Evolutionary conservation across 2,113 vertebrate genomes (phyloP).

Genomic region (Pleuronectes platessa): DNA sequence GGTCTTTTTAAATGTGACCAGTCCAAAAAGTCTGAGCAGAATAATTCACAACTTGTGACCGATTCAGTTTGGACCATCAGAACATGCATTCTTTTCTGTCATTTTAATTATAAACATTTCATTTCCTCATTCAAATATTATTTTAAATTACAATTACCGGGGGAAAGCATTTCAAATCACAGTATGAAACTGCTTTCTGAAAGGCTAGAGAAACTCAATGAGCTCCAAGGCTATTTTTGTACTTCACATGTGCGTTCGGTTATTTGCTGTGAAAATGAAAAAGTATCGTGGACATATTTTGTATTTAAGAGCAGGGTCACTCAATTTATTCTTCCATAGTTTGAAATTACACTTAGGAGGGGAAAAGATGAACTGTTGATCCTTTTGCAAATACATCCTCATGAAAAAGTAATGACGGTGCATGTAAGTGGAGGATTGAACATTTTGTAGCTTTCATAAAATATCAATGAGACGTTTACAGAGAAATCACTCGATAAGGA

Average conservation of each 20-base stretch:
- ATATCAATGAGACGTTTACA: background rate
- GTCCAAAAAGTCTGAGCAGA: too few species aligned
- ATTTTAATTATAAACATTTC: too few species aligned
- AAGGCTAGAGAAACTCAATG: slow-evolving; percentile 20
- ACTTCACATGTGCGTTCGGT: background rate
- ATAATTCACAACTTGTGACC: too few species aligned
- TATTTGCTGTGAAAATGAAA: slow-evolving; percentile 24
- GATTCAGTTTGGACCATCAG: too few species aligned
- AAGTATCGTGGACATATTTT: background rate
- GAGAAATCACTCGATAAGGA: background rate
- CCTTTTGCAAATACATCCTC: background rate
- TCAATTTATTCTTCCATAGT: slow-evolving; percentile 5
- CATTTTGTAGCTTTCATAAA: too few species aligned
- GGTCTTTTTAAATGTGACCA: too few species aligned
- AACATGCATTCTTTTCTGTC: too few species aligned
- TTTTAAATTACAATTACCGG: background rate
- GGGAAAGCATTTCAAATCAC: slow-evolving; percentile 47
- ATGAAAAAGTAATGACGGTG: background rate
- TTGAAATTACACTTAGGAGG: slow-evolving; percentile 15
- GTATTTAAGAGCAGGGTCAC: background rate
- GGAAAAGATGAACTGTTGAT: background rate
- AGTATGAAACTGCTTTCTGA: slow-evolving; percentile 1
- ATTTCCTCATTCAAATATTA: background rate
- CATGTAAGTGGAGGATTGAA: background rate
- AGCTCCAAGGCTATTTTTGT: slow-evolving; percentile 1